Percentiles rank a stretch among this genome's conserved stretches.
These are phyloP conservation scores for Chelonoidis abingdonii DNA, from an alignment of 2,113 vertebrate genomes.

Conservation along the genomic window DNA sequence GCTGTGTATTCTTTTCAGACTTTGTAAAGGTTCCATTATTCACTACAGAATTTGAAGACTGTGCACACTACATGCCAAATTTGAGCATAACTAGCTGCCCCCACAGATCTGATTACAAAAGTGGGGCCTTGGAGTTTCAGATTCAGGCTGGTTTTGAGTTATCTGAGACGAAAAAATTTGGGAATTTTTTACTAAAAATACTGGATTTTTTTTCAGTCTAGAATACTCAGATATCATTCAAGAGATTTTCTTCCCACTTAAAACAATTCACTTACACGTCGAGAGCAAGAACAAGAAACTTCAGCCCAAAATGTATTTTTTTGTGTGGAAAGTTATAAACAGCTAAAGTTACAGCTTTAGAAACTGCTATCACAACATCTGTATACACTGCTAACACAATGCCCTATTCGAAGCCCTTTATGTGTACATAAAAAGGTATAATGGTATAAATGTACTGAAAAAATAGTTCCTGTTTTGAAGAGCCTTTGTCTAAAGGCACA, in stretches of 20 bases:
- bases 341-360: not conserved
- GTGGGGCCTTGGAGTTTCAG: not conserved
- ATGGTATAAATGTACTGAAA: not conserved
- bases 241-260: not conserved
- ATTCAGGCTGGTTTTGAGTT: not conserved
- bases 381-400: not conserved
- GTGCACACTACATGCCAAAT: not conserved
- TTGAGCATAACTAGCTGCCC: not conserved
- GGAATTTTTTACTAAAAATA: not conserved
- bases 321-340: not conserved
- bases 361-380: not conserved
- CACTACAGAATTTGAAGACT: not conserved
- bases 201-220: not conserved
- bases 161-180: not conserved
- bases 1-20: not conserved
- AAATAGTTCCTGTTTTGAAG: not conserved
- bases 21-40: not conserved
- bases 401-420: not conserved
- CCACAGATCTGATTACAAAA: not conserved
- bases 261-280: not conserved
- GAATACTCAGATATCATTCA: not conserved
- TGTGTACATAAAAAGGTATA: not conserved
- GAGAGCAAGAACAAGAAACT: not conserved
- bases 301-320: not conserved
- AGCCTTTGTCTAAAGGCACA: rapidly evolving